phyloP scores from a whole-genome alignment of 2,888 invertebrate species.

The Drosophila recens region DNA sequence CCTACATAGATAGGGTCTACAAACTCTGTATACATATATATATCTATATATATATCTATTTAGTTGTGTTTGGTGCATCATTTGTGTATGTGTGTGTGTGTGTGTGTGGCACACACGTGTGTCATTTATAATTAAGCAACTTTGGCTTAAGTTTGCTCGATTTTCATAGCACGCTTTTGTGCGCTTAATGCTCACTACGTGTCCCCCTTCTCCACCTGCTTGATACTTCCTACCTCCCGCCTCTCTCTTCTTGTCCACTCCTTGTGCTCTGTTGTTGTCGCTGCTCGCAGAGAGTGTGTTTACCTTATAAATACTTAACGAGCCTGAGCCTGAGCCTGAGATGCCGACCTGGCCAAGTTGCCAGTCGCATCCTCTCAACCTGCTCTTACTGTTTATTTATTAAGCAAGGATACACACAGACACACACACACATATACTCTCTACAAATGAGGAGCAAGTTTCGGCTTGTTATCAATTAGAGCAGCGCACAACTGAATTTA shows the following conservation, averaged over 20 bases:
- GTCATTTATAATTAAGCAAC: conserved; percentile 82
- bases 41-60: background rate
- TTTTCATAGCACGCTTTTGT: conserved; percentile 67
- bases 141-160: conserved; percentile 68
- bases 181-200: conserved; percentile 74
- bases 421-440: conserved; percentile 15
- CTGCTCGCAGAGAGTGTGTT: conserved; percentile 48
- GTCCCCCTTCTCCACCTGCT: conserved; percentile 5
- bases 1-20: conserved; percentile 68
- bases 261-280: conserved; percentile 31
- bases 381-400: conserved; percentile 76
- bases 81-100: conserved; percentile 20
- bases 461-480: conserved; percentile 80
- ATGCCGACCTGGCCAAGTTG: conserved; percentile 35
- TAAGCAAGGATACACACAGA: conserved; percentile 67
- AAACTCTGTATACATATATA: background rate
- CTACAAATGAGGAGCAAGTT: conserved; percentile 42
- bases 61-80: conserved; percentile 41
- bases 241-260: background rate
- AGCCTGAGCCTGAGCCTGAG: conserved; percentile 55
- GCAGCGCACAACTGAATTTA: conserved; percentile 68
- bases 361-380: conserved; percentile 16
- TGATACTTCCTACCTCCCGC: background rate
- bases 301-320: conserved; percentile 79
- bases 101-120: conserved; percentile 59